Evolutionary conservation across 2,797 vertebrate genomes (phyloP).

Genomic region (Streptopelia turtur): DNA sequence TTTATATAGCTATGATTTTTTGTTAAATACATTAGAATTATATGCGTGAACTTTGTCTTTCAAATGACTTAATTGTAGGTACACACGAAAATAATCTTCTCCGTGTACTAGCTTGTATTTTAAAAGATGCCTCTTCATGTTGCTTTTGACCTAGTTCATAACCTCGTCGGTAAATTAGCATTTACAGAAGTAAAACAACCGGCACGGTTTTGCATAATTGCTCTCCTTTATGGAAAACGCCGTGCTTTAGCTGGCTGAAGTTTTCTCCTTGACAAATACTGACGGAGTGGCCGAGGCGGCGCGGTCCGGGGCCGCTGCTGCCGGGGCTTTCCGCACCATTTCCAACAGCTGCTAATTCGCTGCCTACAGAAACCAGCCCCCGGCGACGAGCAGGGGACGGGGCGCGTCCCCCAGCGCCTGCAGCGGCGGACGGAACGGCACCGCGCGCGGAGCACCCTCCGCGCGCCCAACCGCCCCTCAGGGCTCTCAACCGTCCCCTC

Average conservation of each 20-base stretch:
- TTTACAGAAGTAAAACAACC: neutral
- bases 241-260: neutral
- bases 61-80: neutral
- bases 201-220: neutral
- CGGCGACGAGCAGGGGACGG: neutral
- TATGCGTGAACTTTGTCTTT: neutral
- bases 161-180: neutral
- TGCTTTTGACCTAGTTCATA: neutral
- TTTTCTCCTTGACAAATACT: neutral
- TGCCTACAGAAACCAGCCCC: neutral
- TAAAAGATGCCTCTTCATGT: neutral
- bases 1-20: neutral
- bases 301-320: neutral
- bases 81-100: neutral
- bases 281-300: neutral
- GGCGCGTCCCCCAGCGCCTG: neutral
- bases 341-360: neutral
- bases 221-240: neutral
- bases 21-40: neutral
- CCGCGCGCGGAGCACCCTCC: no score
- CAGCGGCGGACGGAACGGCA: neutral
- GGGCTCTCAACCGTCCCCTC: no score
- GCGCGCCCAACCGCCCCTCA: neutral
- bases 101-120: neutral
- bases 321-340: neutral